Evolutionary conservation across 2,888 invertebrate species (phyloP).

Genomic region (Anticlea derivata): DNA sequence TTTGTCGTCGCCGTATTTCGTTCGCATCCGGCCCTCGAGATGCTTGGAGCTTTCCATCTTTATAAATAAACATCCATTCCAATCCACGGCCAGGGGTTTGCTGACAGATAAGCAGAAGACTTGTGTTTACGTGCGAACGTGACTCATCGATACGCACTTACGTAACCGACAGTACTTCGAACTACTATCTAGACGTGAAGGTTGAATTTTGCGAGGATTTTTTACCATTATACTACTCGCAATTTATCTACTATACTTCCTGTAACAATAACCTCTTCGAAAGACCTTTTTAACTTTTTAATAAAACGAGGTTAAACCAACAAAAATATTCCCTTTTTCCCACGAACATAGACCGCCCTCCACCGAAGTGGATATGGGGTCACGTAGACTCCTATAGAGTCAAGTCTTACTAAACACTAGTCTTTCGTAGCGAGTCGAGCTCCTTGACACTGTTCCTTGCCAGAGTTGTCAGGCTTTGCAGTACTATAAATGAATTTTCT

Average conservation of each 20-base stretch:
- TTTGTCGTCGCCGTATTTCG: conserved; percentile 49
- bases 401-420: conserved; percentile 48
- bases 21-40: conserved; percentile 42
- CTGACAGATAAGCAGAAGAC: conserved; percentile 25
- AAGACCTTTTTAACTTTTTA: too few relatives aligned
- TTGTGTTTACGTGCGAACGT: conserved; percentile 6
- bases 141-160: conserved; percentile 19
- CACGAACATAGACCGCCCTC: conserved; percentile 6
- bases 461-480: conserved; percentile 15
- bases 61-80: conserved; percentile 40
- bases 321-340: neutral
- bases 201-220: conserved; percentile 14
- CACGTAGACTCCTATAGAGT: conserved; percentile 46
- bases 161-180: conserved; percentile 12
- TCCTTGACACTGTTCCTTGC: conserved; percentile 63
- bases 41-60: conserved; percentile 16
- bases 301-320: neutral
- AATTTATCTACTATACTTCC: neutral
- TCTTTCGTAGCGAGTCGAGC: conserved; percentile 40
- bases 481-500: conserved; percentile 25
- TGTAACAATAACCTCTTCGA: too few relatives aligned
- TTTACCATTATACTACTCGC: too few relatives aligned
- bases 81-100: conserved; percentile 26
- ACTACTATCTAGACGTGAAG: conserved; percentile 14
- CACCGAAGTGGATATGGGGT: conserved; percentile 42